phyloP scores from a whole-genome alignment of 1,140 invertebrate species.

The Phymorhynchus buccinoides region DNA sequence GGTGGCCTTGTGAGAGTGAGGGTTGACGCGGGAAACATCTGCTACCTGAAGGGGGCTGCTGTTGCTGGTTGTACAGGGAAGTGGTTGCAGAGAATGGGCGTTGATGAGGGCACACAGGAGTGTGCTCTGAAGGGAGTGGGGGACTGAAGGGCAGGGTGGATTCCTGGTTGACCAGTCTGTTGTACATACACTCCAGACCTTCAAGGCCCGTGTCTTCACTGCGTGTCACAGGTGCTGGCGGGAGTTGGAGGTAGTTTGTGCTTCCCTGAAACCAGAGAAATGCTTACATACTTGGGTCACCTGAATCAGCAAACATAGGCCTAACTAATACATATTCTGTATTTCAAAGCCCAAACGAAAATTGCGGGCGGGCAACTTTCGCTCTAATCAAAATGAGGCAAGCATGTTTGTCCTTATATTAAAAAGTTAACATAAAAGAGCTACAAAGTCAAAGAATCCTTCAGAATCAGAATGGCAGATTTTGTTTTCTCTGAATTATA shows the following conservation, averaged over 20 bases:
- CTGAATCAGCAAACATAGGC: too few species aligned
- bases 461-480: too few species aligned
- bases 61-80: too few species aligned
- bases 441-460: too few species aligned
- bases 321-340: too few species aligned
- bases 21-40: background rate
- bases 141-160: background rate
- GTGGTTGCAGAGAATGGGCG: background rate
- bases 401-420: too few species aligned
- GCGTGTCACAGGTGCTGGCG: background rate
- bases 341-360: too few species aligned
- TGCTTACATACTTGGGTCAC: background rate
- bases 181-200: conserved; percentile 1
- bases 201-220: background rate
- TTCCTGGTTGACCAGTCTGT: background rate
- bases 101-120: background rate
- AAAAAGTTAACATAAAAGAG: too few species aligned
- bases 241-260: background rate
- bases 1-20: background rate
- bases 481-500: too few species aligned
- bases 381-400: too few species aligned
- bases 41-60: too few species aligned
- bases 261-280: background rate
- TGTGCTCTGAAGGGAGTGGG: background rate
- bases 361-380: too few species aligned